Evolutionary conservation across 2,113 vertebrate genomes (phyloP).

Genomic region (Atlantisia rogersi): DNA sequence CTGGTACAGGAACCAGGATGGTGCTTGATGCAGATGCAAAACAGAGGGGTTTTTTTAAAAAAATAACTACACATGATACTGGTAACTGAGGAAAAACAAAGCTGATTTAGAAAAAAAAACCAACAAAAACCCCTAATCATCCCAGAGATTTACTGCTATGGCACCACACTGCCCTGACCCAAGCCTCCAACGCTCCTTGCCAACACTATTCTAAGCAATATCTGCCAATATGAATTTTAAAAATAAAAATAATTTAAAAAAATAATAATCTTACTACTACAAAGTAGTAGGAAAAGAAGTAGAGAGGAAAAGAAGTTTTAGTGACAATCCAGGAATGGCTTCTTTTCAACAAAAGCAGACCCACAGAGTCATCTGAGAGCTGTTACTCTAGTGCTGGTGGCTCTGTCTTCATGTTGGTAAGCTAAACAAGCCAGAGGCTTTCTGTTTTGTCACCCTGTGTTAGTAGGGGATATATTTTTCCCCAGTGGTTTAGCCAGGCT

Average conservation of each 20-base stretch:
- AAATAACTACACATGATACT: neutral
- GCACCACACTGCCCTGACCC: neutral
- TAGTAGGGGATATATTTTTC: neutral
- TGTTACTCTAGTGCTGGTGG: neutral
- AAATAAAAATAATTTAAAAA: neutral
- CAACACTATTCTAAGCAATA: neutral
- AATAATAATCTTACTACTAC: neutral
- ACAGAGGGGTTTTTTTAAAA: neutral
- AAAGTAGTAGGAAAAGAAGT: neutral
- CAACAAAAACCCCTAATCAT: neutral
- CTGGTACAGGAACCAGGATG: neutral
- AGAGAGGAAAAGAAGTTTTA: neutral
- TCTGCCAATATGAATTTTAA: neutral
- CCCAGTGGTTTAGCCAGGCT: neutral
- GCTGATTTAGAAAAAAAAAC: accelerated
- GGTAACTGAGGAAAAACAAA: neutral
- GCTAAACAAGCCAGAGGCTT: neutral
- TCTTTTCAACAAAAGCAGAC: neutral
- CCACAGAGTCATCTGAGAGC: neutral
- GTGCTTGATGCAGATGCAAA: neutral
- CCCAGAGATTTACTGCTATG: neutral
- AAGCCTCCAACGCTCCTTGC: neutral
- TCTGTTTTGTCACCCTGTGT: neutral
- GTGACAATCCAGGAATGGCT: neutral
- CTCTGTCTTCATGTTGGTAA: neutral